These are phyloP conservation scores for Tortricodes alternella DNA, from an alignment of 2,888 invertebrate species.

Conservation along the genomic window DNA sequence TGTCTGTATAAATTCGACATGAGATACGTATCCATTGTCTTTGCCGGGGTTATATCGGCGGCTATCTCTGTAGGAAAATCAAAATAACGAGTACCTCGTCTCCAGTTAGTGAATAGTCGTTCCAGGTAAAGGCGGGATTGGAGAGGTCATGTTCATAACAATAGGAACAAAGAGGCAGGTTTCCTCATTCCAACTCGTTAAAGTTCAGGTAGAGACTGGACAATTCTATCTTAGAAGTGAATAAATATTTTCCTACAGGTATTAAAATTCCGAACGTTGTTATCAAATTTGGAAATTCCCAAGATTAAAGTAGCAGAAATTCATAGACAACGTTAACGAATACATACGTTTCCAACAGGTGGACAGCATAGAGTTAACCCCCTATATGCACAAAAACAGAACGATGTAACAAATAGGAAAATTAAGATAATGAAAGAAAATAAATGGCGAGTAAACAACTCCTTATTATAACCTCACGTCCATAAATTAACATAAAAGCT, in stretches of 20 bases:
- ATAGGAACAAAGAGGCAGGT: conserved; percentile 21
- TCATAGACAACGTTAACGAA: no score
- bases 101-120: conserved; percentile 2
- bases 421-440: not conserved
- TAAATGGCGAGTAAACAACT: conserved; percentile 6
- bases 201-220: conserved; percentile 14
- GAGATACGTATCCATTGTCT: conserved; percentile 27
- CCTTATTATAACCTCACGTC: not conserved
- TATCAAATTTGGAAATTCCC: no score
- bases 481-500: conserved; percentile 6
- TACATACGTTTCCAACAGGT: no score
- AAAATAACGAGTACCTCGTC: conserved; percentile 14
- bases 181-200: conserved; percentile 19
- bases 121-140: conserved; percentile 15
- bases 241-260: no score
- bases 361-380: no score
- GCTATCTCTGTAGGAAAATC: conserved; percentile 24
- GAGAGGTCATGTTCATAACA: conserved; percentile 22
- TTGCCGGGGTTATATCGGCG: conserved; percentile 11
- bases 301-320: not conserved
- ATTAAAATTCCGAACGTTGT: not conserved
- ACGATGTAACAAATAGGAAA: not conserved
- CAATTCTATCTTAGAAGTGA: conserved; percentile 1
- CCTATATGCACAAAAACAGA: no score
- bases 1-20: conserved; percentile 6